These are phyloP conservation scores for Cotesia glomerata DNA, from an alignment of 1,140 invertebrate genomes.

Conservation along the genomic window DNA sequence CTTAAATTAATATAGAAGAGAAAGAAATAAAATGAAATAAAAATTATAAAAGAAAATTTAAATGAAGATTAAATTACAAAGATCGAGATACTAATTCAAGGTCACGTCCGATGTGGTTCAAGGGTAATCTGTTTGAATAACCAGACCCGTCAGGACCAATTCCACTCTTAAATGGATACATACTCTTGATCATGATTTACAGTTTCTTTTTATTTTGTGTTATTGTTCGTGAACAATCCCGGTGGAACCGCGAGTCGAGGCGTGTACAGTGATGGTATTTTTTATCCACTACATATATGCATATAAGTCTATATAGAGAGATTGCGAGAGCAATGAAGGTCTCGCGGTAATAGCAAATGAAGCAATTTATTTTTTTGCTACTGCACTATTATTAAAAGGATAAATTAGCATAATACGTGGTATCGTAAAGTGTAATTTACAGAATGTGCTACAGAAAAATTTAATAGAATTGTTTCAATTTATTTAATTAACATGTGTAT, in stretches of 20 bases:
- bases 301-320: neutral
- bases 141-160: slow-evolving; percentile 12
- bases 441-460: neutral
- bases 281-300: too few relatives aligned
- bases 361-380: slow-evolving; percentile 2
- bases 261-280: neutral
- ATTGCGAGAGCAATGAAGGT: neutral
- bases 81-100: slow-evolving; percentile 20
- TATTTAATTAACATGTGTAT: too few relatives aligned
- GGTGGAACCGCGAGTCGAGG: too few relatives aligned
- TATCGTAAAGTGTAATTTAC: neutral
- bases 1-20: neutral
- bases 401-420: neutral
- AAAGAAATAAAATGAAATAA: neutral
- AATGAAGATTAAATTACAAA: neutral
- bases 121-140: slow-evolving; percentile 25
- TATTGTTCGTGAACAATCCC: neutral
- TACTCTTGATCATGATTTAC: slow-evolving; percentile 28
- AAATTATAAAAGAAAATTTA: neutral
- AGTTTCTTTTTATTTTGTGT: neutral
- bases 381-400: neutral
- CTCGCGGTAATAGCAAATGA: neutral
- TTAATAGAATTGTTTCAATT: neutral
- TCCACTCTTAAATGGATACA: neutral
- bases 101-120: slow-evolving; percentile 29